Conservation (phyloP, 2,888 invertebrate species). For the Diarsia rubi region DNA sequence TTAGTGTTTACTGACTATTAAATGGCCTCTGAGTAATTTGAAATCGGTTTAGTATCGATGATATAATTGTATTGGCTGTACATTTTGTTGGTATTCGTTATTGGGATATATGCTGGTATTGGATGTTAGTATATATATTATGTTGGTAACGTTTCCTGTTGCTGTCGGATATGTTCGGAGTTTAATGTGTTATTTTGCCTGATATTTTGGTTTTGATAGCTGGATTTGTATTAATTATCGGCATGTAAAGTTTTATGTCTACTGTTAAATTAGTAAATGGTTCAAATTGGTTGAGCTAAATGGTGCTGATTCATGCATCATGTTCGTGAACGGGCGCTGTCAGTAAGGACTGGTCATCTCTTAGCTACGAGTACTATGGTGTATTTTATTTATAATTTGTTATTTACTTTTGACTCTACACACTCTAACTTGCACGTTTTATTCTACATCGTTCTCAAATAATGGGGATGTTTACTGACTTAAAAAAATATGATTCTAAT, state of each 20-base stretch:
- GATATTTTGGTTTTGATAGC: constrained; percentile 11
- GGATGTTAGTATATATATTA: not conserved
- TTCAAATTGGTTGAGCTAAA: too few relatives aligned
- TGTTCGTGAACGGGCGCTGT: too few relatives aligned
- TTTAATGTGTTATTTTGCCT: constrained; percentile 17
- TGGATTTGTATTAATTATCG: constrained; percentile 12
- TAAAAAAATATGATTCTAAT: too few relatives aligned
- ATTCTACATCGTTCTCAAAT: too few relatives aligned
- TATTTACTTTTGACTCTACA: too few relatives aligned
- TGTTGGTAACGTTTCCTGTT: constrained; percentile 43
- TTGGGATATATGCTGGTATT: too few relatives aligned
- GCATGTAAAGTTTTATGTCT: not conserved
- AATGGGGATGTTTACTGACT: too few relatives aligned
- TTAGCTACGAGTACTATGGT: too few relatives aligned
- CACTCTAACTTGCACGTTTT: too few relatives aligned
- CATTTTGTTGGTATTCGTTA: constrained; percentile 21
- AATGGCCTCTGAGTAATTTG: constrained; percentile 54
- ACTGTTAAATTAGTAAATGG: not conserved
- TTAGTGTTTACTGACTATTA: constrained; percentile 65
- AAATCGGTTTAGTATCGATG: constrained; percentile 53
- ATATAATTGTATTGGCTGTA: constrained; percentile 52
- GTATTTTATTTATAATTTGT: too few relatives aligned
- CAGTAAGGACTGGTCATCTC: too few relatives aligned
- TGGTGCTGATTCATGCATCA: too few relatives aligned
- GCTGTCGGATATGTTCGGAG: constrained; percentile 34